Percentiles rank a stretch among this genome's conserved stretches.
These are phyloP conservation scores for Syngnathoides biaculeatus DNA, from an alignment of 2,113 vertebrate species.

Conservation along the genomic window DNA sequence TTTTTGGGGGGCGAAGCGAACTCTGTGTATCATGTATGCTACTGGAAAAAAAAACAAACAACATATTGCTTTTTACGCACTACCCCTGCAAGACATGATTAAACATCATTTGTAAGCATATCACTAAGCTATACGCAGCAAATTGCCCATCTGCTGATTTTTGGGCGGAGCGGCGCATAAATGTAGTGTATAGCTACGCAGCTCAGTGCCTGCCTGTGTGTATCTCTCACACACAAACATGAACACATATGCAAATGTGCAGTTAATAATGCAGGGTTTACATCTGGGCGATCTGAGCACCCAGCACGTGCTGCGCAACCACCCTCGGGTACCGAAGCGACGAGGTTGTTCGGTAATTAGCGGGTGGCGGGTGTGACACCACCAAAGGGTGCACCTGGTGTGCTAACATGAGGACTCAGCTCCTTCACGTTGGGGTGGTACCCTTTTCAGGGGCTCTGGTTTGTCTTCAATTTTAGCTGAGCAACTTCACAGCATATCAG, in stretches of 20 bases:
- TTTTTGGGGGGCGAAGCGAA: neutral
- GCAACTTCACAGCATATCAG: neutral
- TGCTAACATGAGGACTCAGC: constrained; percentile 25
- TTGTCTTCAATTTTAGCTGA: neutral
- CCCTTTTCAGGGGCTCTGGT: neutral
- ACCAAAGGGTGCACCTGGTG: constrained; percentile 15
- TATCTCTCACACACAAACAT: constrained; percentile 29
- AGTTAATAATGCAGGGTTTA: constrained; percentile 70
- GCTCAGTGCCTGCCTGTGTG: constrained; percentile 36
- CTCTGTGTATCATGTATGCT: neutral
- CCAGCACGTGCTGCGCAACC: constrained; percentile 20
- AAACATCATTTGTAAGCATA: constrained; percentile 64
- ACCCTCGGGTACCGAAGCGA: constrained; percentile 50
- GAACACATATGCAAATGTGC: constrained; percentile 42
- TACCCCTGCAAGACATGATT: constrained; percentile 54
- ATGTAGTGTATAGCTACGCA: constrained; percentile 41
- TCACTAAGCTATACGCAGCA: constrained; percentile 51
- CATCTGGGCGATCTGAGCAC: constrained; percentile 52
- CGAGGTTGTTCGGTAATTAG: constrained; percentile 59
- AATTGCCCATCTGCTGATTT: constrained; percentile 60
- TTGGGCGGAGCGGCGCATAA: constrained; percentile 42
- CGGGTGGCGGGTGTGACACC: constrained; percentile 32
- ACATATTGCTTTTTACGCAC: neutral
- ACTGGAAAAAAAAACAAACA: neutral
- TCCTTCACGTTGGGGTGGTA: constrained; percentile 15